Percentiles rank a stretch among this genome's conserved stretches.
These are phyloP conservation scores for Apodemia zela DNA, from an alignment of 2,888 invertebrate species.

Conservation along the genomic window DNA sequence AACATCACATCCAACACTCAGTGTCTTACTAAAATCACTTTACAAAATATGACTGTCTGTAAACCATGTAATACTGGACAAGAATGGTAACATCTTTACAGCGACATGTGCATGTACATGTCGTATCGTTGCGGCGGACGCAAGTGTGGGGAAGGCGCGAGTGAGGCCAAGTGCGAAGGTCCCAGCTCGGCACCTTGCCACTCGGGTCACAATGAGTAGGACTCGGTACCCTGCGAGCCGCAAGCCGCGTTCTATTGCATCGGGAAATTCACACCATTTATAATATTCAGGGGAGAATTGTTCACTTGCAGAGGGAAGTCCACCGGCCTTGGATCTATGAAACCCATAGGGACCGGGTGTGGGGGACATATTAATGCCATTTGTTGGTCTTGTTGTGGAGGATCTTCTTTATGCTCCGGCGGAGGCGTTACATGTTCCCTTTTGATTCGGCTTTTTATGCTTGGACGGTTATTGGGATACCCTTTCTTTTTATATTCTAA, in stretches of 20 bases:
- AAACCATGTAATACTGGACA: slow-evolving; percentile 38
- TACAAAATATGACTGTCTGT: slow-evolving; percentile 26
- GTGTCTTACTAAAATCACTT: slow-evolving; percentile 29
- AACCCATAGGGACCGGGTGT: slow-evolving; percentile 84
- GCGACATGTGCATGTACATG: slow-evolving; percentile 47
- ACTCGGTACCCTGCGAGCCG: slow-evolving; percentile 50
- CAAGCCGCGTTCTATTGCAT: slow-evolving; percentile 83
- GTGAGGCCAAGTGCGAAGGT: slow-evolving; percentile 34
- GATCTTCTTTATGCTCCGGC: slow-evolving; percentile 71
- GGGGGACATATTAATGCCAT: slow-evolving; percentile 82
- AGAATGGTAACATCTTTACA: slow-evolving; percentile 46
- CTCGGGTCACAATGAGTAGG: slow-evolving; percentile 66
- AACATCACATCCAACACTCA: slow-evolving; percentile 26
- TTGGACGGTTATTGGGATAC: slow-evolving; percentile 89
- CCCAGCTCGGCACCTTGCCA: slow-evolving; percentile 46
- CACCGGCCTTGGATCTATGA: slow-evolving; percentile 85
- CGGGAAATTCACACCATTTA: slow-evolving; percentile 85
- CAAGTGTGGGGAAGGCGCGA: slow-evolving; percentile 34
- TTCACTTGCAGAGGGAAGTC: slow-evolving; percentile 84
- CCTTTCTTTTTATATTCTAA: slow-evolving; percentile 91
- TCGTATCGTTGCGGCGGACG: slow-evolving; percentile 40
- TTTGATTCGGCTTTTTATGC: slow-evolving; percentile 88
- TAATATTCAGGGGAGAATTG: slow-evolving; percentile 84
- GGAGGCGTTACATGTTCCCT: slow-evolving; percentile 84
- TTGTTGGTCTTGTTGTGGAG: slow-evolving; percentile 52